Evolutionary conservation across 2,888 invertebrate species (phyloP).

Genomic region (Brachylomia viminalis): DNA sequence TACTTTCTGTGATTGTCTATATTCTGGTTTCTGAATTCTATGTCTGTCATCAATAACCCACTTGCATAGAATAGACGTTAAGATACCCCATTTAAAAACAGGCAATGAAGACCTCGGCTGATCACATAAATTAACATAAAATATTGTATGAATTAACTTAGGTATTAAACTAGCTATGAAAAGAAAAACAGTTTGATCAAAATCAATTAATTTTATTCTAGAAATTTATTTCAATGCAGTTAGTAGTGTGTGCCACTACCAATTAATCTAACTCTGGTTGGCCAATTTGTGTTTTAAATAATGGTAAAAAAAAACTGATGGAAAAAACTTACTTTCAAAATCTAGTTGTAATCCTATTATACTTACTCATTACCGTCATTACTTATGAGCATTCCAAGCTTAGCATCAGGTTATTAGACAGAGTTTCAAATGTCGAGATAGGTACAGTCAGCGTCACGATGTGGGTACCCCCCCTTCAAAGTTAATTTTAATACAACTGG

Average conservation of each 20-base stretch:
- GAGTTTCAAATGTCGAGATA: too few relatives aligned
- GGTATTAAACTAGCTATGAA: background rate
- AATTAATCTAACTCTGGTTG: background rate
- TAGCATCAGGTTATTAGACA: too few relatives aligned
- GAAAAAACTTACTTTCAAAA: background rate
- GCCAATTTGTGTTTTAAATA: background rate
- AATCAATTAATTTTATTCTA: conserved; percentile 2
- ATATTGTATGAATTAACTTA: background rate
- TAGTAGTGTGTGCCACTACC: background rate
- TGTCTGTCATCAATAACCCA: background rate
- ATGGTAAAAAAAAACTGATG: background rate
- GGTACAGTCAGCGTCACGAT: too few relatives aligned
- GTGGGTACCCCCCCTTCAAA: too few relatives aligned
- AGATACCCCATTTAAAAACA: background rate
- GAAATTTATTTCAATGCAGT: background rate
- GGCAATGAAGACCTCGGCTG: background rate
- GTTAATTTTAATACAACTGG: too few relatives aligned
- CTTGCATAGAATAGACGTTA: background rate
- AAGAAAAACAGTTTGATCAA: background rate
- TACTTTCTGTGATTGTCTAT: background rate
- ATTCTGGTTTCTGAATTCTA: conserved; percentile 6
- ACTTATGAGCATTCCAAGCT: too few relatives aligned
- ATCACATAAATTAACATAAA: conserved; percentile 5
- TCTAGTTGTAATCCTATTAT: background rate
- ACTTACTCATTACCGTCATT: background rate